Evolutionary conservation across 2,113 vertebrate species (phyloP).

Genomic region (Spilogale gracilis): DNA sequence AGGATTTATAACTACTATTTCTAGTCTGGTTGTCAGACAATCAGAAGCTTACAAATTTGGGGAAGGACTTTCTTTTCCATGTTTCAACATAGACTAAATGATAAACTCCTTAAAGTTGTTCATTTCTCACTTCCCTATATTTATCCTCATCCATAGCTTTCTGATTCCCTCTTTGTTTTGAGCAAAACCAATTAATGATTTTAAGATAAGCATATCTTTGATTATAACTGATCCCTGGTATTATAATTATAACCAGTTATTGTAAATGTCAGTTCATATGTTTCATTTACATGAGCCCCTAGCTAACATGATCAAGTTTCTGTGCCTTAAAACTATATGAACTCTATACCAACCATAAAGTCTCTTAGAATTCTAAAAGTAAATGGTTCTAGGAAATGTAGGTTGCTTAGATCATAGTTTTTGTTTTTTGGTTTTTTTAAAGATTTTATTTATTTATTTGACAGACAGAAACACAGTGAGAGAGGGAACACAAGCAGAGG

Average conservation of each 20-base stretch:
- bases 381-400: neutral
- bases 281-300: neutral
- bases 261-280: neutral
- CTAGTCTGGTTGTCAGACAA: neutral
- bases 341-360: neutral
- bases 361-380: slow-evolving; percentile 2
- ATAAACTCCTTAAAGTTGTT: neutral
- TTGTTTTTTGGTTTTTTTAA: too few relatives aligned
- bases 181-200: neutral
- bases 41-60: neutral
- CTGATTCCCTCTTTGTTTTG: neutral
- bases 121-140: neutral
- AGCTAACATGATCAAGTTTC: neutral
- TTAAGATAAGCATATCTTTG: neutral
- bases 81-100: neutral
- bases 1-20: neutral
- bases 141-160: neutral
- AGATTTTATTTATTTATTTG: too few relatives aligned
- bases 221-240: neutral
- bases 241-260: neutral
- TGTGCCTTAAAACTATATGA: neutral
- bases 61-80: neutral
- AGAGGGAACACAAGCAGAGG: too few relatives aligned
- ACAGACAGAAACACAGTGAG: too few relatives aligned
- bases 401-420: neutral